Evolutionary conservation across 1,140 invertebrate genomes (phyloP), one percentile per base, ranked within the genome.

Genomic region (Drosophila malerkotliana): DNA sequence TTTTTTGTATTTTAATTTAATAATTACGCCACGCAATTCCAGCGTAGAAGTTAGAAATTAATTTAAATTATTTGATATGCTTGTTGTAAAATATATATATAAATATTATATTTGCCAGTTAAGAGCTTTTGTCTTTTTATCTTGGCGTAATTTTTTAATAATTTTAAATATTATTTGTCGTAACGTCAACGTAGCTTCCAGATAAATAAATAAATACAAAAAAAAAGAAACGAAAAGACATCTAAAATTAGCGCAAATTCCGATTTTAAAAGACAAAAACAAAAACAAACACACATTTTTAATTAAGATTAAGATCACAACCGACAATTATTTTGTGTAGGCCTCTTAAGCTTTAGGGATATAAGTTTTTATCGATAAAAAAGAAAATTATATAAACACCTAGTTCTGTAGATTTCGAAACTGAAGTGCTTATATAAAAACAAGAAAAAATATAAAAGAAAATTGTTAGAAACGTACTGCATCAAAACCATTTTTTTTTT

Each of bases 171-270:
- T 24, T 21, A 18, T 47, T 47, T 47, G 44, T 47, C 73, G 64
- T 55, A 76, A 76, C 49, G 61, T 75, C 73, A 54, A 75, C 72
- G 72, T 68, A 62, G 83, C 83, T 87, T 87, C 83, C 83, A 87
- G 66, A 28, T 87, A 81, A 85, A 72, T 53, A 28, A 30, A 24
- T 15, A 57, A 48, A 47, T 21, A 54, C n/a, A 18, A 18, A 4
- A 39, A 60, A 14, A 26, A n/a, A 41, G 15, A 14, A 54, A 14
- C 28, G 24, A 26, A 12, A 10, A 15, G 55, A 52, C 44, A 57
- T 51, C 41, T 74, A 85, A 77, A 45, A 77, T 63, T 87, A 87
- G 83, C 82, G 83, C 79, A 87, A 87, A 87, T 87, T 88, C 77
- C 79, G 60, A 60, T 78, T 49, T 56, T 58, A 14, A 41, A 14